Conservation (phyloP, 2,888 invertebrate genomes). For the Venusia cambrica region DNA sequence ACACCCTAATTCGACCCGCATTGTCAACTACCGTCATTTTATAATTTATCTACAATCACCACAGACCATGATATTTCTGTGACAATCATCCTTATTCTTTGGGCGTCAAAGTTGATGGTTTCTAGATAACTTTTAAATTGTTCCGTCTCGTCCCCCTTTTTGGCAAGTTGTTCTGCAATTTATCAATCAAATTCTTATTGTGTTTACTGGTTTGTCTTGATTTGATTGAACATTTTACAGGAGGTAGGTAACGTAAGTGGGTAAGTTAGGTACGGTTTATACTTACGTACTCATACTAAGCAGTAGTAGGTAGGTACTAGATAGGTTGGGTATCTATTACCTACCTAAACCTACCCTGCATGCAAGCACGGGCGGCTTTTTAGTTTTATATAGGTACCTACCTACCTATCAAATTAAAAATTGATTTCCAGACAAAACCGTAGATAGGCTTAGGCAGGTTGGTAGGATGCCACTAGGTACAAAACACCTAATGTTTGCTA, state of each 20-base stretch:
- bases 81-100: slow-evolving; percentile 13
- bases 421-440: too few relatives aligned
- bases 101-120: slow-evolving; percentile 11
- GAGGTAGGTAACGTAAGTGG: slow-evolving; percentile 22
- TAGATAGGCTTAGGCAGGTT: too few relatives aligned
- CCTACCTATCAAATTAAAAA: background rate
- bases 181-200: slow-evolving; percentile 65
- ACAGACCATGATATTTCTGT: too few relatives aligned
- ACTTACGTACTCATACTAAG: background rate
- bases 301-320: slow-evolving; percentile 4
- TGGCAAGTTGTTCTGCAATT: slow-evolving; percentile 65
- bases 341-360: too few relatives aligned
- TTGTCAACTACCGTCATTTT: slow-evolving; percentile 5
- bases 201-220: too few relatives aligned
- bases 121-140: slow-evolving; percentile 21
- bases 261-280: slow-evolving; percentile 1
- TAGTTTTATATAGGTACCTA: slow-evolving; percentile 1
- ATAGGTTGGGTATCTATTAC: background rate
- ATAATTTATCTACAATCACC: too few relatives aligned
- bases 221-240: too few relatives aligned
- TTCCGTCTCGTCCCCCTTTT: slow-evolving; percentile 47
- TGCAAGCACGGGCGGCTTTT: too few relatives aligned
- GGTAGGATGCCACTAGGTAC: too few relatives aligned
- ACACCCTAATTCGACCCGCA: slow-evolving; percentile 16
- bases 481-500: too few relatives aligned